Conservation (phyloP, 2,888 invertebrate genomes). For the Perithous albicinctus region DNA sequence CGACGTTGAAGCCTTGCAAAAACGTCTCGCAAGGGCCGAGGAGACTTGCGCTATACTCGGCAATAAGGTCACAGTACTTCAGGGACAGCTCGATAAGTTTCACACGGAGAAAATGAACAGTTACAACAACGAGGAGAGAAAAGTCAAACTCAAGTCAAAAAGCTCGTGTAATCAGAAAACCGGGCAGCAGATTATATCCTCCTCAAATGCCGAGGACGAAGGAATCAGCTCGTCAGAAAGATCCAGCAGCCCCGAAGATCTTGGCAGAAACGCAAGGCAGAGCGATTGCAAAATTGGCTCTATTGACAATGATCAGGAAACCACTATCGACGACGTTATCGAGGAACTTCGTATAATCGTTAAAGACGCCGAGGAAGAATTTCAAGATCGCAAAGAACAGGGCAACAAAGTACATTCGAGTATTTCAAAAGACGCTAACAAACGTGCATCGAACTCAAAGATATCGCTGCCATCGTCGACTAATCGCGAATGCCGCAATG, state of each 20-base stretch:
- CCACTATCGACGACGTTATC: slow-evolving; percentile 95
- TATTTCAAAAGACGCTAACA: slow-evolving; percentile 5
- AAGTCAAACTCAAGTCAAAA: slow-evolving; percentile 84
- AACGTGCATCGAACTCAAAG: slow-evolving; percentile 23
- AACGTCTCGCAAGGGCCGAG: slow-evolving; percentile 89
- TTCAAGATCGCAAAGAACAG: slow-evolving; percentile 84
- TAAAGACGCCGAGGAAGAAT: slow-evolving; percentile 91
- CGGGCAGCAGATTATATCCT: slow-evolving; percentile 75
- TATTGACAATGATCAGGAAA: slow-evolving; percentile 90
- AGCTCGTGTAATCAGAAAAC: slow-evolving; percentile 84
- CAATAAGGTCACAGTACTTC: slow-evolving; percentile 80
- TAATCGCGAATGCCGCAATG: slow-evolving; percentile 22
- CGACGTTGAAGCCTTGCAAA: slow-evolving; percentile 91
- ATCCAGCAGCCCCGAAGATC: slow-evolving; percentile 90
- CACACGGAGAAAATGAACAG: slow-evolving; percentile 78
- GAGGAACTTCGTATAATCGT: slow-evolving; percentile 94
- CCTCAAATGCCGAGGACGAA: slow-evolving; percentile 94
- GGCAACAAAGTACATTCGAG: slow-evolving; percentile 65
- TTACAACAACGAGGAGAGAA: slow-evolving; percentile 73
- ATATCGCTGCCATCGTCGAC: slow-evolving; percentile 34
- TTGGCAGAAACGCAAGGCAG: slow-evolving; percentile 66
- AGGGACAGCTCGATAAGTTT: slow-evolving; percentile 79
- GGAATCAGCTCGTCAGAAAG: slow-evolving; percentile 94
- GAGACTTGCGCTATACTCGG: slow-evolving; percentile 82
- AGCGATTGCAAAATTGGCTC: slow-evolving; percentile 69